A percentile compares a stretch with the other conserved stretches of the same genome.
Conservation (phyloP, 2,888 invertebrate genomes). For the Caprella mutica region DNA sequence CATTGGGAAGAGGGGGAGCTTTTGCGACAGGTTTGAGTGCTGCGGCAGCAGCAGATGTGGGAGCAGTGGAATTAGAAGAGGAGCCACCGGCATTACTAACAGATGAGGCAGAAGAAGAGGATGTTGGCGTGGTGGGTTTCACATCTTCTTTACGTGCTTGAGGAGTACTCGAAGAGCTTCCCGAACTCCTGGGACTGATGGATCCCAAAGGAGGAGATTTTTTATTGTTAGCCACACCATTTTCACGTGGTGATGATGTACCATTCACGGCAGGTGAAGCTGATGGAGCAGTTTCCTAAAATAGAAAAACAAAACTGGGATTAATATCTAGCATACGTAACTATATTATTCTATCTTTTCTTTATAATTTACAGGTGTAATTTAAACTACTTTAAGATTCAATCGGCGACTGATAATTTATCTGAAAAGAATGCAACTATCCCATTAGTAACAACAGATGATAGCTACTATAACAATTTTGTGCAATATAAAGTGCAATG, state of each 20-base stretch:
- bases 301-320: constrained; percentile 27
- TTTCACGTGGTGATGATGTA: constrained; percentile 77
- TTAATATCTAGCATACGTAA: too few species aligned
- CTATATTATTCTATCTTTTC: too few species aligned
- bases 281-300: constrained; percentile 51
- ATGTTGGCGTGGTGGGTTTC: constrained; percentile 30
- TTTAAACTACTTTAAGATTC: too few species aligned
- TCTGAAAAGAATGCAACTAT: too few species aligned
- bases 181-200: constrained; percentile 26
- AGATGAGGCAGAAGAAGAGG: constrained; percentile 16
- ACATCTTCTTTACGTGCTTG: constrained; percentile 25
- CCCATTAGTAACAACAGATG: too few species aligned
- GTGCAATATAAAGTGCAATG: too few species aligned
- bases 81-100: too few species aligned
- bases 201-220: constrained; percentile 28
- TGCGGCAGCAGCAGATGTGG: constrained; percentile 37
- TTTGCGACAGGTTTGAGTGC: constrained; percentile 46
- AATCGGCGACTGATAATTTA: too few species aligned
- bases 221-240: constrained; percentile 53
- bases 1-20: constrained; percentile 40
- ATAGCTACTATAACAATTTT: too few species aligned
- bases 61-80: constrained; percentile 5
- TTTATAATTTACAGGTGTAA: too few species aligned
- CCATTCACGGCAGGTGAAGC: constrained; percentile 60
- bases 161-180: constrained; percentile 24